phyloP scores from a whole-genome alignment of 2,113 vertebrate genomes.

The Petaurus breviceps region DNA sequence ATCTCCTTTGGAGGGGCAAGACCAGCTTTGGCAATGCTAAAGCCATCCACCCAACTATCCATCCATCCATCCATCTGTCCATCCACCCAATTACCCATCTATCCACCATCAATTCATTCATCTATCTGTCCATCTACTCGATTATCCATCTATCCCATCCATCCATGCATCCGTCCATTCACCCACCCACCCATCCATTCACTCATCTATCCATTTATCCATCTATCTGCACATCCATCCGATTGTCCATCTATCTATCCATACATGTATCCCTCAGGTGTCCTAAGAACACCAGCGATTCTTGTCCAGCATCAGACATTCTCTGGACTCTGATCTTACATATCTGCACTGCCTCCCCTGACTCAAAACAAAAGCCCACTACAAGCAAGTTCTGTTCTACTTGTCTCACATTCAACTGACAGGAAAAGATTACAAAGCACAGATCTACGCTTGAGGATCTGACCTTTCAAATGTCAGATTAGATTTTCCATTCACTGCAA shows the following conservation, averaged over 20 bases:
- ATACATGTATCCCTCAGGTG: neutral
- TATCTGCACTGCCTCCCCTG: neutral
- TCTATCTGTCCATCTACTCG: too few relatives aligned
- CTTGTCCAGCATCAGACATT: neutral
- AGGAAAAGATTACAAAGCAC: neutral
- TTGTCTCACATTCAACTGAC: neutral
- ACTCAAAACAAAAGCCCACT: neutral
- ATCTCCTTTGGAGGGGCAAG: neutral
- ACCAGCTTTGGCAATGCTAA: neutral
- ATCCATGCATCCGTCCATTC: neutral
- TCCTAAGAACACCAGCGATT: neutral
- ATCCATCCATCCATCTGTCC: neutral
- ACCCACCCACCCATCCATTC: too few relatives aligned
- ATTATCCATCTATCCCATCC: neutral
- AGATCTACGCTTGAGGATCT: slow-evolving; percentile 17
- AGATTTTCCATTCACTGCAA: slow-evolving; percentile 78
- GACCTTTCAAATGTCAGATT: slow-evolving; percentile 80
- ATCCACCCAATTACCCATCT: neutral
- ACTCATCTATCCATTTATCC: neutral
- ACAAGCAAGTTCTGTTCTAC: neutral
- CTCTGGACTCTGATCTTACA: neutral
- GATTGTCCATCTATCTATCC: neutral
- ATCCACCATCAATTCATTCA: too few relatives aligned
- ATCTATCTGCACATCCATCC: neutral
- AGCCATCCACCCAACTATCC: neutral